A percentile compares a stretch with the other conserved stretches of the same genome.
Conservation (phyloP, 2,888 invertebrate species). For the Eutolmus rufibarbis region DNA sequence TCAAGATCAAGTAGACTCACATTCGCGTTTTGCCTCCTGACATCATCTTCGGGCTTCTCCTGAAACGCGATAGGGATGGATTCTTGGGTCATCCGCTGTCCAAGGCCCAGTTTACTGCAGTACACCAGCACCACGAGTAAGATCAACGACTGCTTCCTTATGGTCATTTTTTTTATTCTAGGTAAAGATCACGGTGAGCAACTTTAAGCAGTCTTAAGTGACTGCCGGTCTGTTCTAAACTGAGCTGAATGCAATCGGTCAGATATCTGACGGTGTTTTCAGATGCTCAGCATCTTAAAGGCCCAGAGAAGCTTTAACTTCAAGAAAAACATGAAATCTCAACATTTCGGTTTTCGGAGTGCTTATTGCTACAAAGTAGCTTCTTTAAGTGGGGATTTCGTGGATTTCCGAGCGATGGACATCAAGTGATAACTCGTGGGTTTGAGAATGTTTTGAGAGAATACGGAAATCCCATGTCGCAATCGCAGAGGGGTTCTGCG, state of each 20-base stretch:
- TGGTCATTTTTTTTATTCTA: constrained; percentile 7
- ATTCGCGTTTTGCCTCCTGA: constrained; percentile 54
- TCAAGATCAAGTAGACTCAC: constrained; percentile 51
- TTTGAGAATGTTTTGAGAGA: background rate
- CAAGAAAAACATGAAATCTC: background rate
- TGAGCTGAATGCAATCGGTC: constrained; percentile 6
- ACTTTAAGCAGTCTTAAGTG: background rate
- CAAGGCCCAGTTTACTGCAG: background rate
- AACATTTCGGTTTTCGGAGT: background rate
- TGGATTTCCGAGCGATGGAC: background rate
- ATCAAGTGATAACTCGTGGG: background rate
- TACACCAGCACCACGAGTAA: background rate
- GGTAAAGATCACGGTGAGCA: background rate
- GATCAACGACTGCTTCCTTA: background rate
- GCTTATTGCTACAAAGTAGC: background rate
- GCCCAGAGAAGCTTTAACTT: background rate
- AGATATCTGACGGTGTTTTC: background rate
- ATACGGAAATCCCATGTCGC: background rate
- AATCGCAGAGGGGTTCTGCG: background rate
- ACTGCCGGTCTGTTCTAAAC: background rate
- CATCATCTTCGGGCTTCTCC: constrained; percentile 54
- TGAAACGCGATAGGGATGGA: constrained; percentile 51
- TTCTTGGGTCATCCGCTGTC: background rate
- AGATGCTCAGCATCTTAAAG: background rate
- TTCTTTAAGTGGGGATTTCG: background rate